Percentiles rank a stretch among this genome's conserved stretches.
phyloP scores from a whole-genome alignment of 1,140 invertebrate species.

The Marisa cornuarietis region DNA sequence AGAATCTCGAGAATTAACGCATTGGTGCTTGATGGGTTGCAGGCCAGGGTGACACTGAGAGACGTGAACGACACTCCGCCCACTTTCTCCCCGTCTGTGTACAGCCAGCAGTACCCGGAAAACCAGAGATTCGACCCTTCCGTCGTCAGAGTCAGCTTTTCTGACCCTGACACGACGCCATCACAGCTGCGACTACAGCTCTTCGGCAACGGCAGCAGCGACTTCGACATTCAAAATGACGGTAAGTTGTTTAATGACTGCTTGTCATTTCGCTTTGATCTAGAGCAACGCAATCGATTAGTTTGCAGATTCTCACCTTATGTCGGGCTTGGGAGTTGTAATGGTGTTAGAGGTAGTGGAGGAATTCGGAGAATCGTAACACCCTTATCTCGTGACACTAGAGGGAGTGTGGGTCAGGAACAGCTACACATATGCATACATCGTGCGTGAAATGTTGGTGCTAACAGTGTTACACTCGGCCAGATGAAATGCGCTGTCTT shows the following conservation, averaged over 20 bases:
- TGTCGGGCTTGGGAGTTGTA: too few species aligned
- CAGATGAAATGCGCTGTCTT: too few species aligned
- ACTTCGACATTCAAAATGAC: conserved; percentile 35
- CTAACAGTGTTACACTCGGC: too few species aligned
- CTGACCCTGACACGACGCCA: conserved; percentile 42
- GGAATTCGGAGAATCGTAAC: too few species aligned
- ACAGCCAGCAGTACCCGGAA: conserved; percentile 44
- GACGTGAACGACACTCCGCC: conserved; percentile 64
- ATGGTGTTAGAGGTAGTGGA: too few species aligned
- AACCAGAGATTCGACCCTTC: conserved; percentile 29
- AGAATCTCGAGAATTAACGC: background rate
- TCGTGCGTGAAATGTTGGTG: too few species aligned
- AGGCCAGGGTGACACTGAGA: conserved; percentile 63
- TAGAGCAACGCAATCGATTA: too few species aligned
- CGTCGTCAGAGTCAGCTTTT: conserved; percentile 32
- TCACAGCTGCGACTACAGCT: conserved; percentile 34
- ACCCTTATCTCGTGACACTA: too few species aligned
- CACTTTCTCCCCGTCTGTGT: conserved; percentile 49
- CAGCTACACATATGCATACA: too few species aligned
- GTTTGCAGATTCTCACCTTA: too few species aligned
- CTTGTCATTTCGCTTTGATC: too few species aligned
- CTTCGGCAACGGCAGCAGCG: conserved; percentile 34
- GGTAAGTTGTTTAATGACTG: conserved; percentile 34
- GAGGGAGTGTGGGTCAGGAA: too few species aligned
- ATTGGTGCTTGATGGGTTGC: conserved; percentile 62